These are phyloP conservation scores for Melopsittacus undulatus DNA, from an alignment of 2,797 vertebrate species.

Conservation along the genomic window DNA sequence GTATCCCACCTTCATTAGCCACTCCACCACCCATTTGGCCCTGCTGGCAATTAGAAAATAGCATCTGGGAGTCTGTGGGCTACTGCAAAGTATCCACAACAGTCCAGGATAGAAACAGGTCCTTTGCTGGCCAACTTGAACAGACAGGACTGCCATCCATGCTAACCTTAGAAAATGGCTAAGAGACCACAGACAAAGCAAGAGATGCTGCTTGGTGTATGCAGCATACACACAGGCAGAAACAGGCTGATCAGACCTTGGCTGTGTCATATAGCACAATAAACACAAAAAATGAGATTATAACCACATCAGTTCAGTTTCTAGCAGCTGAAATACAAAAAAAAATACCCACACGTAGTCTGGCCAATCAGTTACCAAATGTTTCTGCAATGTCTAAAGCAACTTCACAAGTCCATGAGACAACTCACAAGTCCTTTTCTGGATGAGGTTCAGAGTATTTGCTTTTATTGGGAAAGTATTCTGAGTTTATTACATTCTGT, in stretches of 20 bases:
- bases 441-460: background rate
- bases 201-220: background rate
- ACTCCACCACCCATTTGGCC: background rate
- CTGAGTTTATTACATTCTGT: background rate
- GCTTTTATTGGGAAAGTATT: background rate
- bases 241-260: background rate
- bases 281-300: background rate
- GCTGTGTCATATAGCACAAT: background rate
- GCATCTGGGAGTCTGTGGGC: background rate
- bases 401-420: background rate
- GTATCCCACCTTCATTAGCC: background rate
- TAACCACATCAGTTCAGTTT: background rate
- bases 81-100: background rate
- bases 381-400: background rate
- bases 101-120: background rate
- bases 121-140: background rate
- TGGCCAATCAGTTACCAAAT: background rate
- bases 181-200: background rate
- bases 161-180: background rate
- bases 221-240: background rate
- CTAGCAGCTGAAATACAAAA: background rate
- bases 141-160: background rate
- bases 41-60: background rate
- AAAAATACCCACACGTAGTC: background rate
- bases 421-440: background rate